Evolutionary conservation across 2,888 invertebrate genomes (phyloP).

Genomic region (Eupeodes luniger): DNA sequence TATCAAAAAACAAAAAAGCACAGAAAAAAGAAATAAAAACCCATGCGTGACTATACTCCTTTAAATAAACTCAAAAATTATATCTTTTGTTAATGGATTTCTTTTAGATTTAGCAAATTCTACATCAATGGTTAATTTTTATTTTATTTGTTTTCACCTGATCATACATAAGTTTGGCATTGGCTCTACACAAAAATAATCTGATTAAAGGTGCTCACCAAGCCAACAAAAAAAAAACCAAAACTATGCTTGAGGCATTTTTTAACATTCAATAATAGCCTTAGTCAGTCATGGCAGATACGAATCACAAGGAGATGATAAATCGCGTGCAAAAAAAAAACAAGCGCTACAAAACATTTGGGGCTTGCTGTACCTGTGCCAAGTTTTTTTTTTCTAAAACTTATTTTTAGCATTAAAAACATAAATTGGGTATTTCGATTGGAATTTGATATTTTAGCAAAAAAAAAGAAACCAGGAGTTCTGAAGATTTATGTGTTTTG

Average conservation of each 20-base stretch:
- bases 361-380: too few relatives aligned
- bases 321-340: conserved; percentile 18
- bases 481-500: not conserved
- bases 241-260: conserved; percentile 27
- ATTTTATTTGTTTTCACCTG: conserved; percentile 19
- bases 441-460: not conserved
- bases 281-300: conserved; percentile 5
- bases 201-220: conserved; percentile 51
- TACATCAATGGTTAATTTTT: not conserved
- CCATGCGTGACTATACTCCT: conserved; percentile 15
- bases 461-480: not conserved
- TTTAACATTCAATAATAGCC: conserved; percentile 41
- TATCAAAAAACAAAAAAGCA: not conserved
- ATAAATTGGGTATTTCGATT: not conserved
- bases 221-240: not conserved
- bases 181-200: conserved; percentile 38
- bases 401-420: not conserved
- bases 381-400: too few relatives aligned
- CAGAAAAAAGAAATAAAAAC: not conserved
- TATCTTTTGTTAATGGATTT: conserved; percentile 29
- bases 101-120: not conserved
- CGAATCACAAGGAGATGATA: conserved; percentile 11
- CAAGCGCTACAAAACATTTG: not conserved
- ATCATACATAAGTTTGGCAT: not conserved
- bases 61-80: conserved; percentile 23